phyloP scores from a whole-genome alignment of 2,888 invertebrate species.

The Tromatobia lineatoria region DNA sequence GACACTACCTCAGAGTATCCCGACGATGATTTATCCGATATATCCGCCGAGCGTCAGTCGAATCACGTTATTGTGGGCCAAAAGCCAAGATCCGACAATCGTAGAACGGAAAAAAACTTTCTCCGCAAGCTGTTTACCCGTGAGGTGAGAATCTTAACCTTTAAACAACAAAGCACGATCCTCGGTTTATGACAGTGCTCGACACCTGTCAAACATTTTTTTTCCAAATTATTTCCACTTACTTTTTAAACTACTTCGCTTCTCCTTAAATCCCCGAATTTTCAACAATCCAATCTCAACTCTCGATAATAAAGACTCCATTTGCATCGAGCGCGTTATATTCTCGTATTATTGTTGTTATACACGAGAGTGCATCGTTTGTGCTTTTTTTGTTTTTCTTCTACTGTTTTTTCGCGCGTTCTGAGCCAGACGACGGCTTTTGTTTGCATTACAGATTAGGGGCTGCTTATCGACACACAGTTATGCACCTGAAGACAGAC shows the following conservation, averaged over 20 bases:
- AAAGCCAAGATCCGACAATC: constrained; percentile 77
- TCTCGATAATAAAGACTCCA: neutral
- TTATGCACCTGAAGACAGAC: constrained; percentile 83
- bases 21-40: constrained; percentile 84
- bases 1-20: constrained; percentile 84
- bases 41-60: constrained; percentile 81
- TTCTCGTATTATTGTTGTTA: neutral
- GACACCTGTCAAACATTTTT: constrained; percentile 71
- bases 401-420: constrained; percentile 5
- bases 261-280: neutral
- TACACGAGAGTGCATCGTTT: neutral
- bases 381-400: neutral
- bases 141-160: constrained; percentile 86
- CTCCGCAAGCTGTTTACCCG: constrained; percentile 88
- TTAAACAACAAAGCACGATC: constrained; percentile 70
- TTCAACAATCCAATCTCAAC: neutral
- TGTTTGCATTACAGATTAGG: constrained; percentile 77
- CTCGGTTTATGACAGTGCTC: constrained; percentile 71
- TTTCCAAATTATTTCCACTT: neutral
- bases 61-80: constrained; percentile 82
- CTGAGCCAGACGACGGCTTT: neutral
- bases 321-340: neutral
- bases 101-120: constrained; percentile 81
- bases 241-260: constrained; percentile 18
- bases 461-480: constrained; percentile 82